phyloP scores from a whole-genome alignment of 2,797 vertebrate genomes.

The Xerus rutilus region DNA sequence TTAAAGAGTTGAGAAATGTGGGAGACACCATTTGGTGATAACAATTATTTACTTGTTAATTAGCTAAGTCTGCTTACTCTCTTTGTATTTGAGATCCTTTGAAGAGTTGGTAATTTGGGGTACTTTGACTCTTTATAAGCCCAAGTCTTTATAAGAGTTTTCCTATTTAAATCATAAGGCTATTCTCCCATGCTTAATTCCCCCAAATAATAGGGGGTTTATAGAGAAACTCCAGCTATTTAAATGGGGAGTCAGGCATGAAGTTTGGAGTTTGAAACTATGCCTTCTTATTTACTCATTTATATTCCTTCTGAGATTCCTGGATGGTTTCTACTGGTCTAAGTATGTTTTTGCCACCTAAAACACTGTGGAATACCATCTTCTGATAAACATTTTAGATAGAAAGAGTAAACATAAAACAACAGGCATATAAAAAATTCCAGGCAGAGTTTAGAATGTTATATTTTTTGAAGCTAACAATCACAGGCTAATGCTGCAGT shows the following conservation, averaged over 20 bases:
- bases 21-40: slow-evolving; percentile 32
- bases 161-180: slow-evolving; percentile 46
- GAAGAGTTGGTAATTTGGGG: slow-evolving; percentile 20
- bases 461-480: slow-evolving; percentile 58
- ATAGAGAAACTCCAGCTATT: slow-evolving; percentile 10
- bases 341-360: slow-evolving; percentile 48
- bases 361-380: not conserved
- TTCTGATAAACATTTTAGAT: slow-evolving; percentile 59
- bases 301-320: slow-evolving; percentile 29
- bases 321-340: slow-evolving; percentile 14
- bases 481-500: slow-evolving; percentile 29
- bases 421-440: slow-evolving; percentile 11
- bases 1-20: slow-evolving; percentile 48
- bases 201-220: not conserved
- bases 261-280: not conserved
- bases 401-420: slow-evolving; percentile 55
- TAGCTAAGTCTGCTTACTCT: slow-evolving; percentile 13
- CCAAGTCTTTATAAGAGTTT: not conserved
- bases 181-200: slow-evolving; percentile 14
- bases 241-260: not conserved
- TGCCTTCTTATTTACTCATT: slow-evolving; percentile 11
- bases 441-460: slow-evolving; percentile 58
- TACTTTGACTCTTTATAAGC: slow-evolving; percentile 7
- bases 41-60: slow-evolving; percentile 60
- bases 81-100: slow-evolving; percentile 53